Base-by-base conservation (phyloP, 2,888 invertebrate genomes). In the Camptogramma bilineatum region DNA sequence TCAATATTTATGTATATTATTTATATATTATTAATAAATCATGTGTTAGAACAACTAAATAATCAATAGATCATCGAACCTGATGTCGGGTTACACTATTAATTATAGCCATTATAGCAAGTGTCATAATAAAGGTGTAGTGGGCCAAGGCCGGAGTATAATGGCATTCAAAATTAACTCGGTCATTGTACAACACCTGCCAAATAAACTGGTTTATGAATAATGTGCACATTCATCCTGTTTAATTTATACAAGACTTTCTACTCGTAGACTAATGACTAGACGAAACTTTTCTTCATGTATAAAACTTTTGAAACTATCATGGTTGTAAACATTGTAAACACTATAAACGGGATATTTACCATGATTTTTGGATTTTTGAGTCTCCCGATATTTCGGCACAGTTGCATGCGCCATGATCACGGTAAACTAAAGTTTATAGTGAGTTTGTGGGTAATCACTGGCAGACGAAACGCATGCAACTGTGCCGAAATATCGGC, bases 51-150 rank as follows among this genome's bases (percentile, higher is more conserved):
- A 42, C 52, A n/a, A n/a, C n/a, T n/a, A n/a, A n/a, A n/a, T n/a
- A n/a, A 64, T 47, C 51, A 46, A 42, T 55, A 65, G 62, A 63
- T 71, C 67, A 70, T 68, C 67, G 62, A 72, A 70, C 70, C 54
- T 48, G 54, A 66, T 70, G 63, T 62, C 66, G 44, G 34, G 71
- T 79, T 77, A 69, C 76, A 60, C 60, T 72, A 78, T 66, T 73
- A 77, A 73, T 72, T 66, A 68, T 70, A 66, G 62, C 50, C 66
- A 68, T 70, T 63, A 73, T 64, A 62, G 67, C 66, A 69, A 68
- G 66, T 73, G 71, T 69, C 71, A 66, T 68, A 70, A 66, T 50
- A 58, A 53, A 51, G 44, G 52, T 61, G 57, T 63, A 66, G 60
- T 62, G 60, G 69, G 73, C 70, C 75, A 75, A 75, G 73, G 73